A percentile compares a stretch with the other conserved stretches of the same genome.
phyloP scores from a whole-genome alignment of 2,888 invertebrate genomes.

The Cosmia trapezina region DNA sequence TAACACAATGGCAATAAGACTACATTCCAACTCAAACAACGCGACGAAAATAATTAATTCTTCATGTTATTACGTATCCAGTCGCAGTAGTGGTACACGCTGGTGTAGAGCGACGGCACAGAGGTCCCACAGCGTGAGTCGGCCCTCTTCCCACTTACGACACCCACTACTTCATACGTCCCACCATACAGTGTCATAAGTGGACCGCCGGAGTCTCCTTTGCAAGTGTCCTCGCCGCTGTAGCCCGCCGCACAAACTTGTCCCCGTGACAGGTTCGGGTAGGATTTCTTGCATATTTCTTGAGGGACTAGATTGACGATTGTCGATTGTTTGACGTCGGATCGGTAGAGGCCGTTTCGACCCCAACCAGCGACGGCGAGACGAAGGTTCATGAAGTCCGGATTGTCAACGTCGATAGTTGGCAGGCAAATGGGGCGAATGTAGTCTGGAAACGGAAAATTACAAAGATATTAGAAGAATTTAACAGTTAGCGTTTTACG shows the following conservation, averaged over 20 bases:
- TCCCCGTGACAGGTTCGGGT: constrained; percentile 75
- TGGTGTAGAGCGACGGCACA: constrained; percentile 85
- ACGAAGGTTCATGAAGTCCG: constrained; percentile 77
- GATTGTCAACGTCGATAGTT: constrained; percentile 80
- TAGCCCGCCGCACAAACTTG: constrained; percentile 86
- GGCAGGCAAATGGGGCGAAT: constrained; percentile 86
- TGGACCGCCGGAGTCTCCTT: constrained; percentile 87
- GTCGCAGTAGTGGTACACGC: constrained; percentile 80
- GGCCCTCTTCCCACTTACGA: constrained; percentile 86
- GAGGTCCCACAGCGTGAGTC: constrained; percentile 84
- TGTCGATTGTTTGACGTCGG: constrained; percentile 83
- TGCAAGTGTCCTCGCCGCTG: constrained; percentile 85
- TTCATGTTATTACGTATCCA: constrained; percentile 79
- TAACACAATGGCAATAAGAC: background rate
- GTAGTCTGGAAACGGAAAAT: constrained; percentile 77
- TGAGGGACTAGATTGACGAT: constrained; percentile 82
- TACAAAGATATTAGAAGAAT: background rate
- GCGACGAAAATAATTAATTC: constrained; percentile 57
- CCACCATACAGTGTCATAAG: constrained; percentile 83
- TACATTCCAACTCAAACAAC: constrained; percentile 10
- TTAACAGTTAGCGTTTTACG: too few relatives aligned
- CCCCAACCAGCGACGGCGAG: constrained; percentile 86
- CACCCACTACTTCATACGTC: constrained; percentile 82
- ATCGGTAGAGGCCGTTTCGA: constrained; percentile 78
- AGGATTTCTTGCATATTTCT: constrained; percentile 76